These are phyloP conservation scores for Caiman crocodilus DNA, from an alignment of 2,797 vertebrate genomes.

Conservation along the genomic window DNA sequence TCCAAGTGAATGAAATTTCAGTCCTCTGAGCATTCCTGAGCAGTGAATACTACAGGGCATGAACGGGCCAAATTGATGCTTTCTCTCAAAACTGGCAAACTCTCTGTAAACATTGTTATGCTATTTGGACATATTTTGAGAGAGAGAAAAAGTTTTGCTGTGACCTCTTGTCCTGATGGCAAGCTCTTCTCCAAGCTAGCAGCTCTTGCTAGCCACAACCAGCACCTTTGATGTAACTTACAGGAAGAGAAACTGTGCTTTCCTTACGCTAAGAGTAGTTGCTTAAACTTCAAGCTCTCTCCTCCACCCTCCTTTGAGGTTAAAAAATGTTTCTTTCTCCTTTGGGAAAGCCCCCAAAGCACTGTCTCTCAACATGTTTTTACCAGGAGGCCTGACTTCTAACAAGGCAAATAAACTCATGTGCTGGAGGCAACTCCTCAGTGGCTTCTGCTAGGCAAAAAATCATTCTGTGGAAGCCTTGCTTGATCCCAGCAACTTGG, in stretches of 20 bases:
- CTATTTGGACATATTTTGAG: background rate
- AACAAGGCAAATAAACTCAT: background rate
- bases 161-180: background rate
- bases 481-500: background rate
- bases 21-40: background rate
- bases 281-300: background rate
- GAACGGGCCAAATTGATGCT: accelerated
- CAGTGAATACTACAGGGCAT: background rate
- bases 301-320: background rate
- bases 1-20: background rate
- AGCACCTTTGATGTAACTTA: background rate
- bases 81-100: background rate
- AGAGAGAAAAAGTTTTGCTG: background rate
- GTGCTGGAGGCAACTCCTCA: background rate
- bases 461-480: background rate
- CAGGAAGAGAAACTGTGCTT: background rate
- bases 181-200: background rate
- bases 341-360: background rate
- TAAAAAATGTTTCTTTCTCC: background rate
- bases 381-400: background rate
- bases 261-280: background rate
- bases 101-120: background rate
- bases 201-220: background rate
- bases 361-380: background rate
- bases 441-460: background rate